phyloP scores from a whole-genome alignment of 92 coral and sea anemone genomes.

The Epizoanthus ramosus region DNA sequence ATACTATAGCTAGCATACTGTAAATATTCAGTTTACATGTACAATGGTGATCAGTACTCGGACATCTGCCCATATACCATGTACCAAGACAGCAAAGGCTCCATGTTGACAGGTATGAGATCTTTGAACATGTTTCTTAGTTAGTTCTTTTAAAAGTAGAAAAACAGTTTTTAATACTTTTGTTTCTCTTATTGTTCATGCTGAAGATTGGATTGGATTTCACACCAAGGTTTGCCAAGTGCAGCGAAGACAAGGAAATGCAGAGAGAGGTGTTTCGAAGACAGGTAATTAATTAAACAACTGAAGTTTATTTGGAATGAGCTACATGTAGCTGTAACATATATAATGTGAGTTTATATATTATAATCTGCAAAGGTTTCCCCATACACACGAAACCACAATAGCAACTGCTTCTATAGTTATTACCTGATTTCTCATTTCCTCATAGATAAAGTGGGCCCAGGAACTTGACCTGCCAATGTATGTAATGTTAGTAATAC shows the following conservation, averaged over 20 bases:
- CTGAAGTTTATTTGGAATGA: neutral
- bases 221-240: conserved; percentile 89
- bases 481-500: conserved; percentile 58
- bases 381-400: no score
- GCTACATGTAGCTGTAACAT: no score
- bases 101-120: no score
- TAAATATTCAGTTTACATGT: no score
- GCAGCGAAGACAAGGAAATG: conserved; percentile 66
- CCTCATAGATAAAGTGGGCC: conserved; percentile 77
- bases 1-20: no score
- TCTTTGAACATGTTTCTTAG: no score
- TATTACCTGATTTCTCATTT: neutral
- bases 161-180: neutral
- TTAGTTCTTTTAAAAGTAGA: no score
- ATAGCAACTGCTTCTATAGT: neutral
- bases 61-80: no score
- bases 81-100: no score
- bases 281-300: conserved; percentile 68
- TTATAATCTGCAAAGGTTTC: neutral
- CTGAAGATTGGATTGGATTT: conserved; percentile 88
- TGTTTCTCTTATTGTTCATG: neutral
- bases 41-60: no score
- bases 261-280: conserved; percentile 84
- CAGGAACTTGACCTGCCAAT: conserved; percentile 88
- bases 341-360: neutral